phyloP scores from a whole-genome alignment of 2,888 invertebrate genomes.

The Opisthograptis luteolata region DNA sequence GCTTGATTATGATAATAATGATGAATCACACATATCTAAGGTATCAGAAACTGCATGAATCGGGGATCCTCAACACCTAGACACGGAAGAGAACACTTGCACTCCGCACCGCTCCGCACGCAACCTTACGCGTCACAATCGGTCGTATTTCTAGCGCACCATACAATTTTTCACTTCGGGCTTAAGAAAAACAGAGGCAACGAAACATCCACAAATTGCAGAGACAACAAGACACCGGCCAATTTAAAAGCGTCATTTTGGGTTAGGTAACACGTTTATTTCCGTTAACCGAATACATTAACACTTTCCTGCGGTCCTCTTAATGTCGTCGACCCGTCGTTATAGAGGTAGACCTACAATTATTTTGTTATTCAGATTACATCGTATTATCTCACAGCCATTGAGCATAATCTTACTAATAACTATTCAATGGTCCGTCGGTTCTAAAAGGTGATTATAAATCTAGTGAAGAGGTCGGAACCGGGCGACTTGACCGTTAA shows the following conservation, averaged over 20 bases:
- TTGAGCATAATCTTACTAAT: constrained; percentile 58
- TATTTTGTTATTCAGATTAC: constrained; percentile 52
- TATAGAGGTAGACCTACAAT: constrained; percentile 44
- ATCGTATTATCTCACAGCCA: constrained; percentile 51
- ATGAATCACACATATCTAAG: too few species aligned
- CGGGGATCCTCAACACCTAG: too few species aligned
- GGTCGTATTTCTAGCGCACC: background rate
- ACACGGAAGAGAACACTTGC: too few species aligned
- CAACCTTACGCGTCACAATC: too few species aligned
- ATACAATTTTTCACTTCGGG: background rate
- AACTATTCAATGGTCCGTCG: constrained; percentile 58
- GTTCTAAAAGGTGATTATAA: constrained; percentile 71
- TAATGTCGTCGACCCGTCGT: constrained; percentile 38
- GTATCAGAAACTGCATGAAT: too few species aligned
- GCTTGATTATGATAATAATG: too few species aligned
- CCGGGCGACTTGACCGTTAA: constrained; percentile 64
- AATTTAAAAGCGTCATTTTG: constrained; percentile 31
- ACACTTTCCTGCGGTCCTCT: constrained; percentile 35
- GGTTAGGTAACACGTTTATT: constrained; percentile 31
- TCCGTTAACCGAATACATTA: constrained; percentile 34
- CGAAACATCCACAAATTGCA: constrained; percentile 9
- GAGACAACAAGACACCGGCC: constrained; percentile 25
- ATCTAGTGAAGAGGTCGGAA: constrained; percentile 75
- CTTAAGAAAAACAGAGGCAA: constrained; percentile 1
- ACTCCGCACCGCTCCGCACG: too few species aligned